Evolutionary conservation across 2,888 invertebrate genomes (phyloP).

Genomic region (Chironomus tentans): DNA sequence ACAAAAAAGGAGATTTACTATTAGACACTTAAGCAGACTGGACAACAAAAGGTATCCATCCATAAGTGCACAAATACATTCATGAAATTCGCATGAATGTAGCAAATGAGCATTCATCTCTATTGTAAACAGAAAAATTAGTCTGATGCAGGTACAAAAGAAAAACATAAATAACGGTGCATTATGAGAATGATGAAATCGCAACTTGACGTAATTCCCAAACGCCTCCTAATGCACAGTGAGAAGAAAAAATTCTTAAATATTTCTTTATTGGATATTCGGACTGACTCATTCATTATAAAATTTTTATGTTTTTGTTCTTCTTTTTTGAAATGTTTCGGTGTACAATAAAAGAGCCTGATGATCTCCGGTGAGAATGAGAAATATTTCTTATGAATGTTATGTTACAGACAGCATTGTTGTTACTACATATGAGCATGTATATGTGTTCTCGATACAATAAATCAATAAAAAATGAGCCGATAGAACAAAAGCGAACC

Average conservation of each 20-base stretch:
- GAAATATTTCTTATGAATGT: not conserved
- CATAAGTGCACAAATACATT: not conserved
- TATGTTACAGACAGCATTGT: not conserved
- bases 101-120: not conserved
- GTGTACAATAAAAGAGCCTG: slow-evolving; percentile 2
- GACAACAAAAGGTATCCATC: not conserved
- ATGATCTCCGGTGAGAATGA: not conserved
- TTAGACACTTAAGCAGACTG: not conserved
- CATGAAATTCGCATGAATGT: too few species aligned
- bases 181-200: not conserved
- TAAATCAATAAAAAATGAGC: not conserved
- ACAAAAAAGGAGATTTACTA: not conserved
- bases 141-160: not conserved
- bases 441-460: not conserved
- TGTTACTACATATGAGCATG: not conserved
- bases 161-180: not conserved
- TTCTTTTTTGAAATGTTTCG: slow-evolving; percentile 5
- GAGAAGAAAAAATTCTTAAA: not conserved
- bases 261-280: not conserved
- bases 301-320: not conserved
- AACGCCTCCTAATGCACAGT: not conserved
- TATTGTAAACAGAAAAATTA: not conserved
- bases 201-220: not conserved
- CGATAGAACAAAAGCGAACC: not conserved
- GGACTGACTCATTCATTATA: slow-evolving; percentile 26